phyloP scores from a whole-genome alignment of 2,113 vertebrate genomes.

The Pteruthius melanotis region DNA sequence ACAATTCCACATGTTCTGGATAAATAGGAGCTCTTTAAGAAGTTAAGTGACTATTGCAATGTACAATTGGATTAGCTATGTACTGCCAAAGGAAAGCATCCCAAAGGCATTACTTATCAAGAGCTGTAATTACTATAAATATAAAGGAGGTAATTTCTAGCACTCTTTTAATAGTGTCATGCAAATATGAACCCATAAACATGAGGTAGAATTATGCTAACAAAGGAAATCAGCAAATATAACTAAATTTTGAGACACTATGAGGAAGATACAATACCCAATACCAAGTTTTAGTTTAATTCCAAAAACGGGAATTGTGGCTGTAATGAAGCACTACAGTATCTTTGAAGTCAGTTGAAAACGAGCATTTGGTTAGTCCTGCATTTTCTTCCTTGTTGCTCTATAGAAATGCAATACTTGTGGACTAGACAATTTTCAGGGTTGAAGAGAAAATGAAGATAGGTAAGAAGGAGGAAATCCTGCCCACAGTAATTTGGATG shows the following conservation, averaged over 20 bases:
- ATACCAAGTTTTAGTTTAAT: background rate
- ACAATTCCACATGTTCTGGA: rapidly evolving
- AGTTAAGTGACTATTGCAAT: background rate
- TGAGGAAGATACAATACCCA: background rate
- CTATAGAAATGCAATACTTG: background rate
- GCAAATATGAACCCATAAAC: background rate
- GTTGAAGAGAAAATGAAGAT: background rate
- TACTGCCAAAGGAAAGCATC: background rate
- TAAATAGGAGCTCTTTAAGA: background rate
- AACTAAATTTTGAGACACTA: background rate
- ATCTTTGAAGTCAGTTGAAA: background rate
- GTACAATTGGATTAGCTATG: background rate
- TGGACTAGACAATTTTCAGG: background rate
- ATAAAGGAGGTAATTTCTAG: background rate
- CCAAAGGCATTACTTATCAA: background rate
- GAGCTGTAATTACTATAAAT: background rate
- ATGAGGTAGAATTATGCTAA: background rate
- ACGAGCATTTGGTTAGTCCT: background rate
- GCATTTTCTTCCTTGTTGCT: background rate
- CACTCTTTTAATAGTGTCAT: background rate
- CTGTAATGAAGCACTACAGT: background rate
- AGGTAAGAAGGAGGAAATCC: background rate
- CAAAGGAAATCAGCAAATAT: background rate
- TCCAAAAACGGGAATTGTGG: background rate
- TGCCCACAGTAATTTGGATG: background rate